Evolutionary conservation across 2,113 vertebrate species (phyloP), one percentile per base, ranked within the genome.

Genomic region (Archilochus colubris): DNA sequence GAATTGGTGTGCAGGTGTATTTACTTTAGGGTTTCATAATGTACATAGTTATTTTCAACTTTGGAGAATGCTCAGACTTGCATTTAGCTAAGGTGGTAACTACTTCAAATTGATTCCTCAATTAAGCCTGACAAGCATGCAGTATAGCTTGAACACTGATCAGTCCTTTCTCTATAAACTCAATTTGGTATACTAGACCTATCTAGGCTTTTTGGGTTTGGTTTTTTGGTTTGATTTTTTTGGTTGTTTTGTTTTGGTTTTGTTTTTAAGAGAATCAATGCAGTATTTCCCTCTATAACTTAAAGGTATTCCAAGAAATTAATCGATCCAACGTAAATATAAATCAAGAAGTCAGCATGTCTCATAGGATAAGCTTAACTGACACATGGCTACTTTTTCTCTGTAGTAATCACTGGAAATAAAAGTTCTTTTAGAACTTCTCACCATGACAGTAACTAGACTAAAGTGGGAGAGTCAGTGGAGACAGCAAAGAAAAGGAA

Each of bases 51-150:
- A 80, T 80, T 92, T 93, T 86, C 63, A 86, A 43, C 46, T 83
- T 23, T 50, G 59, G 89, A 86, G n/a, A 75, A 63, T 2, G 1
- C 80, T 67, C 86, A 93, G 67, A 77, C 24, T 63, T 77, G 43
- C 59, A 51, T 80, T 82, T 74, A 93, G 76, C 59, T 83, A 75
- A 57, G n/a, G 36, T 54, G 73, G 54, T 55, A 94, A 75, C 67
- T 89, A 93, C 82, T 74, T 91, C 40, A 88, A 50, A 36, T 62
- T 51, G 36, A 93, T 80, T 87, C 70, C 36, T 79, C 70, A 87
- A 27, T 76, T 79, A 85, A 72, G 57, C 36, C 30, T 69, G 54
- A 87, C 44, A 69, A 93, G 55, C 33, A 7, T 82, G 38, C 50
- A 76, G 13, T 64, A 55, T 16, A 86, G 15, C 46, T 66, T 61